Percentiles rank a stretch among this genome's conserved stretches.
Evolutionary conservation across 1,140 invertebrate genomes (phyloP).

Genomic region (Macrotrachela quadricornifera): DNA sequence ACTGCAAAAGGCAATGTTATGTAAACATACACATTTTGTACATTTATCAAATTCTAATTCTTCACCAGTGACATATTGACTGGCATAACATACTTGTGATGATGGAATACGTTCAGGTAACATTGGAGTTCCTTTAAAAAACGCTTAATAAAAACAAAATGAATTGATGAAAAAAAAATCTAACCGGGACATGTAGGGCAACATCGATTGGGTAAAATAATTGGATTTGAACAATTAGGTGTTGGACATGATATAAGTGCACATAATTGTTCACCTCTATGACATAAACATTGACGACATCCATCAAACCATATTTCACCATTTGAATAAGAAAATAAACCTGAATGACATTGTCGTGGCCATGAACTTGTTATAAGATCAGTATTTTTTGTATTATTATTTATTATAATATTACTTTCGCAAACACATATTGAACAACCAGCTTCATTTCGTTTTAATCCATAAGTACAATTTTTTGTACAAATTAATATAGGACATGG

Average conservation of each 20-base stretch:
- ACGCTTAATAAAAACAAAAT: background rate
- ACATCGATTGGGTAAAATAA: constrained; percentile 24
- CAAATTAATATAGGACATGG: constrained; percentile 20
- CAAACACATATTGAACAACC: constrained; percentile 37
- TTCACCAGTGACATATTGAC: constrained; percentile 31
- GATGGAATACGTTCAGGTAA: background rate
- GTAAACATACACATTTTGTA: constrained; percentile 34
- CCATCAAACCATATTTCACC: constrained; percentile 35
- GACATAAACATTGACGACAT: constrained; percentile 34
- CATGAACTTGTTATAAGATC: constrained; percentile 7
- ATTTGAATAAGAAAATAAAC: constrained; percentile 14
- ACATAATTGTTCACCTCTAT: constrained; percentile 32
- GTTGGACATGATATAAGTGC: constrained; percentile 31
- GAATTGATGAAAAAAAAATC: background rate
- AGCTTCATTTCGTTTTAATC: constrained; percentile 28
- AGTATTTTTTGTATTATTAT: constrained; percentile 2
- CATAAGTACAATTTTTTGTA: constrained; percentile 30
- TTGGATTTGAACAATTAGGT: constrained; percentile 24
- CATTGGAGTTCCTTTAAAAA: background rate
- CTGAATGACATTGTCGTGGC: constrained; percentile 15
- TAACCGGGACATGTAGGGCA: constrained; percentile 32
- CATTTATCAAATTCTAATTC: constrained; percentile 31
- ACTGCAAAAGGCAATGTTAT: constrained; percentile 33
- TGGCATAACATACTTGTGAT: constrained; percentile 24
- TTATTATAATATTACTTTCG: constrained; percentile 18